Base-by-base conservation (phyloP, 2,888 invertebrate species). In the Zootermopsis nevadensis region DNA sequence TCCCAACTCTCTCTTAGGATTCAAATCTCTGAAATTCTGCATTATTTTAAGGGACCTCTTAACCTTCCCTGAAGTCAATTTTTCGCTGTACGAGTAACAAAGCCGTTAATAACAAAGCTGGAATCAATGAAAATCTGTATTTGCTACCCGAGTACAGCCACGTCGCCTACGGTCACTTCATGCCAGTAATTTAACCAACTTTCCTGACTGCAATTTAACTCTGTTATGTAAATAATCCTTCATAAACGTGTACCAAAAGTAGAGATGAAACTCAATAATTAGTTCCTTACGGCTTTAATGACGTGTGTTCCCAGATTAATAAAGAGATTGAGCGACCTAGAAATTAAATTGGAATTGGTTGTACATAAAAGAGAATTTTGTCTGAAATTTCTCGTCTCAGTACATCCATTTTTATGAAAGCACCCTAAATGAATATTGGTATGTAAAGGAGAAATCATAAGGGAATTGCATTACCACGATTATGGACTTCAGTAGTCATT, bases 381-480 rank as follows among this genome's bases (percentile, higher is more conserved):
- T 24, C 27, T 27, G 33, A 74, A 74, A 35, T 38, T 42, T n/a
- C 69, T 35, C 19, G 31, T 74, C 74, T 74, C 42, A 38, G n/a
- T 27, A 35, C 38, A 1, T 74, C 74, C 74, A 38, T 74, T 74
- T 74, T 74, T 74, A 74, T 74, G 74, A 74, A 74, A 74, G 74
- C 74, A 74, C n/a, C 74, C 38, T 38, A 74, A 74, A 74, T 74
- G 74, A 42, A 74, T 74, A 74, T 74, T 74, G 38, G 74, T 74
- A 74, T 74, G 74, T 74, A 74, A 74, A 42, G 74, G 74, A 74
- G 38, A 74, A 74, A 74, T 74, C 74, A 74, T 74, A 74, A 74
- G 35, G 38, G 74, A 74, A 74, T 42, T 74, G 74, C 74, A 74
- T 74, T 74, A 74, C 74, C 22, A 35, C 74, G 74, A 74, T 74